Evolutionary conservation across 2,797 vertebrate genomes (phyloP), one percentile per base, ranked within the genome.

Genomic region (Alectoris magna): DNA sequence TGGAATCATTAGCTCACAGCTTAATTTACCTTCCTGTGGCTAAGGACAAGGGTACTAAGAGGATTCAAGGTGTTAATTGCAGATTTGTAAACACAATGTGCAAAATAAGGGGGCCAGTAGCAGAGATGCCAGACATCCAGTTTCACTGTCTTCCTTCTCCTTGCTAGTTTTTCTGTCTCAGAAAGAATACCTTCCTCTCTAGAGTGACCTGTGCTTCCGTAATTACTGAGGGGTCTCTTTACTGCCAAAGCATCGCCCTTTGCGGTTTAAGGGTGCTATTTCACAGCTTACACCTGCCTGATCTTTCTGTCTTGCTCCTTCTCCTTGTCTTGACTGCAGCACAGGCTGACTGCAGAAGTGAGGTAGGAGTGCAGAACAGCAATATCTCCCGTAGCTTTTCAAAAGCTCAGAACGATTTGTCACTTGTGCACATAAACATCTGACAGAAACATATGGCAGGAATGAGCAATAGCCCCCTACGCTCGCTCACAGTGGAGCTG

Each of bases 401-500:
- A 80, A 74, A 68, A 5, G 19, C 92, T 86, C 80, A 41, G 58
- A 95, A 68, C 0, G 4, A 91, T 70, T 91, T 87, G 83, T 71
- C 74, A 84, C 58, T 78, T 1, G 14, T 64, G 70, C 83, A 91
- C 69, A 69, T 41, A 91, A 95, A 89, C 64, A 85, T 69, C 79
- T 93, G 92, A 88, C 70, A 88, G 84, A 75, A 95, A 58, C 92
- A 91, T 74, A 90, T 60, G 91, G 92, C 66, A 77, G 70, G 86
- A 91, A 56, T 93, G 86, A 96, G 88, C 92, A 81, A 90, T 10
- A 86, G 66, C 53, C 51, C 72, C 83, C 76, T 71, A 80, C 22
- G 21, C 66, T 91, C 2, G 0, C 58, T 85, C 79, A 88, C 58
- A n/a, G 0, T 0, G 72, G 72, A 72, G 79, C 53, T 85, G 85